A percentile compares a stretch with the other conserved stretches of the same genome.
These are phyloP conservation scores for Sebastes miniatus DNA, from an alignment of 2,797 vertebrate genomes.

Conservation along the genomic window DNA sequence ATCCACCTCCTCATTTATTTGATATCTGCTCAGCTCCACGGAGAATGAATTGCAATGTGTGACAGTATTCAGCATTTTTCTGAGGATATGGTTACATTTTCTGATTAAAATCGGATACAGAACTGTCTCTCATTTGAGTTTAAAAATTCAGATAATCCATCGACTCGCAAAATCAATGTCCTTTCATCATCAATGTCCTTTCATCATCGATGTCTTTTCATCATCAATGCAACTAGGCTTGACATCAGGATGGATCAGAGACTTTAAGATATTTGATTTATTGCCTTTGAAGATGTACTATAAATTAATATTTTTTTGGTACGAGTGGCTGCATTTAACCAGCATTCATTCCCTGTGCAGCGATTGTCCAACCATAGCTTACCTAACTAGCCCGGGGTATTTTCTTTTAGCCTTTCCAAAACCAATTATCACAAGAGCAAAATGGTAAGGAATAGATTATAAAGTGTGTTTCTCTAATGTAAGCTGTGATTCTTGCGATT, in stretches of 20 bases:
- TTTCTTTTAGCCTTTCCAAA: neutral
- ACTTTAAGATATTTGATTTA: neutral
- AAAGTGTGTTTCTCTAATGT: neutral
- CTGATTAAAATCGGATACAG: slow-evolving; percentile 36
- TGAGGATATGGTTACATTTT: slow-evolving; percentile 27
- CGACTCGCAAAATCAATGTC: neutral
- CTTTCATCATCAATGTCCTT: neutral
- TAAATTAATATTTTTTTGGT: neutral
- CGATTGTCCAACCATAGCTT: neutral
- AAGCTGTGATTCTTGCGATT: neutral
- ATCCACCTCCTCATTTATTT: slow-evolving; percentile 45
- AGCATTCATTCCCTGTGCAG: no score
- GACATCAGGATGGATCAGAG: slow-evolving; percentile 1
- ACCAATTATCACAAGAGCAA: neutral
- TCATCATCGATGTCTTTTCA: neutral
- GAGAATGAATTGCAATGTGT: slow-evolving; percentile 42
- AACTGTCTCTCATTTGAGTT: slow-evolving; percentile 18
- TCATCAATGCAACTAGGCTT: neutral
- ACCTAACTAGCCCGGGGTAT: neutral
- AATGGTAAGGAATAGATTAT: neutral
- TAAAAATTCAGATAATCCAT: slow-evolving; percentile 36
- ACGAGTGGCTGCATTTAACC: neutral
- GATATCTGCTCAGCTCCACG: slow-evolving; percentile 24
- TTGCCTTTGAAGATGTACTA: neutral
- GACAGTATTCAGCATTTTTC: slow-evolving; percentile 9